Evolutionary conservation across 2,113 vertebrate species (phyloP).

Genomic region (Halcyon malimbica): DNA sequence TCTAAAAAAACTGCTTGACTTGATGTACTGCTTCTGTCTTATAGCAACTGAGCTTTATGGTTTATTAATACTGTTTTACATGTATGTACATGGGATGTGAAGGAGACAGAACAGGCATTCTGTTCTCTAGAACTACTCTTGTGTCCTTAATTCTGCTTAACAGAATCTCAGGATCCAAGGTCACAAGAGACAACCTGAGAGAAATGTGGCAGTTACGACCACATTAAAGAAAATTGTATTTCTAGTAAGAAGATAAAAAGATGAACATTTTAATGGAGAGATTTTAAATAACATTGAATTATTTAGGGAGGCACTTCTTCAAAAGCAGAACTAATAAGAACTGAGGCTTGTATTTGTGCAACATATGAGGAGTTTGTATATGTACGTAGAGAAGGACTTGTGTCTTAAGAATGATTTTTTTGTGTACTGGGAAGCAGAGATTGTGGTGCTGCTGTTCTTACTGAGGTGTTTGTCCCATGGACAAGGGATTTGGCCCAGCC

Average conservation of each 20-base stretch:
- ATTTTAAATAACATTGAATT: neutral
- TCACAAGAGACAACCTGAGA: neutral
- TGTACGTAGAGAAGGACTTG: neutral
- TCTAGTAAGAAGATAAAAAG: neutral
- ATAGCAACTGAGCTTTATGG: neutral
- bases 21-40: neutral
- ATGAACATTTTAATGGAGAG: neutral
- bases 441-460: rapidly evolving
- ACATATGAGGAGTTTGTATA: rapidly evolving
- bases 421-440: rapidly evolving
- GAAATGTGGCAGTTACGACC: neutral
- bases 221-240: neutral
- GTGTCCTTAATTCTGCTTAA: neutral
- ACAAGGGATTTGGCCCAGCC: rapidly evolving
- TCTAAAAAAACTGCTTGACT: neutral
- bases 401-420: neutral
- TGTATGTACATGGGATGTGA: neutral
- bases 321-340: neutral
- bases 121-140: neutral
- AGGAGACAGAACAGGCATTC: neutral
- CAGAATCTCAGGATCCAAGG: neutral
- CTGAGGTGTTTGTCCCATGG: rapidly evolving
- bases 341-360: neutral
- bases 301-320: neutral
- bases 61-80: neutral